A percentile compares a stretch with the other conserved stretches of the same genome.
Conservation (phyloP, 1,140 invertebrate species). For the Sarcophaga peregrina region DNA sequence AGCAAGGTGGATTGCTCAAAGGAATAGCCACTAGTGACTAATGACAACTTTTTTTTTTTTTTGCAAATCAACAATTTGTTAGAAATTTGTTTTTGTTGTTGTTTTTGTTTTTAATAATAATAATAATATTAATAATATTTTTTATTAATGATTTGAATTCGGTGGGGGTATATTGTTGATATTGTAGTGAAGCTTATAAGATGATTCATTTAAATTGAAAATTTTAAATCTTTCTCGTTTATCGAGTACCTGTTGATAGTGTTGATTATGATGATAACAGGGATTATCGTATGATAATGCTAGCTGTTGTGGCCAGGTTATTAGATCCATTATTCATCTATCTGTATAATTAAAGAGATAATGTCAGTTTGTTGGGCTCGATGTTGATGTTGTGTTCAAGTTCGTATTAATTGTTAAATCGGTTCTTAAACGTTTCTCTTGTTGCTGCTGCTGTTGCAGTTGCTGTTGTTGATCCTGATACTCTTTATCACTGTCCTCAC, state of each 20-base stretch:
- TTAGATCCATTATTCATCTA: constrained; percentile 55
- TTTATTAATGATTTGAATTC: background rate
- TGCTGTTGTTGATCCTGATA: constrained; percentile 23
- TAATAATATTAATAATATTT: no score
- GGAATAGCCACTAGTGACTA: no score
- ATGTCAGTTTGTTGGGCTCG: constrained; percentile 58
- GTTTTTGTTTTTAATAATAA: no score
- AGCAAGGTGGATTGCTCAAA: no score
- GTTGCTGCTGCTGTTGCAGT: no score
- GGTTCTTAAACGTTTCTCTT: constrained; percentile 52
- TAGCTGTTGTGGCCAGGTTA: constrained; percentile 35
- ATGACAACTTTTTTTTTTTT: background rate
- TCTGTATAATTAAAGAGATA: constrained; percentile 60
- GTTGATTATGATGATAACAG: no score
- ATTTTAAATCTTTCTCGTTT: background rate
- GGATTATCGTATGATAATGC: background rate
- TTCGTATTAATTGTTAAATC: background rate
- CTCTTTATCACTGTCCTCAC: constrained; percentile 61
- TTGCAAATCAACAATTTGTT: background rate
- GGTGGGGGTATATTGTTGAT: constrained; percentile 7
- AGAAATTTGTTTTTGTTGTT: background rate
- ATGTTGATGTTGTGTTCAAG: constrained; percentile 12
- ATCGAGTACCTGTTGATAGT: background rate
- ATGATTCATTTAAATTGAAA: background rate
- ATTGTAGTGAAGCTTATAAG: background rate